Percentiles rank a stretch among this genome's conserved stretches.
Evolutionary conservation across 1,140 invertebrate genomes (phyloP).

Genomic region (Hyposmocoma kahamanoa): DNA sequence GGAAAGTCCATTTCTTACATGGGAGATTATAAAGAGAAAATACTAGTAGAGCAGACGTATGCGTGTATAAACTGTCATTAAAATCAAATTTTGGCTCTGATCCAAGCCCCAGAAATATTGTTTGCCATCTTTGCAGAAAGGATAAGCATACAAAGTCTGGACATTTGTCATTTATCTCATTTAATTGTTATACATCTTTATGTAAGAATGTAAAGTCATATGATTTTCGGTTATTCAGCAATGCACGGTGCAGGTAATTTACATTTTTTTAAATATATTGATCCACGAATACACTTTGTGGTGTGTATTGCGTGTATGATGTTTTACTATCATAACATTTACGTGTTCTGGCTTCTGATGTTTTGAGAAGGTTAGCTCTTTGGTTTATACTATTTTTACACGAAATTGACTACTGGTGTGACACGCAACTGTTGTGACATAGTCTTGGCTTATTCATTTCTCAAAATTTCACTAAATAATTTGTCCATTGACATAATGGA

Average conservation of each 20-base stretch:
- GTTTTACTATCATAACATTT: no score
- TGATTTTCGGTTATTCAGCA: no score
- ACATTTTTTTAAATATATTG: no score
- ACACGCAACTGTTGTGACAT: no score
- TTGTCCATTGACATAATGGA: conserved; percentile 40
- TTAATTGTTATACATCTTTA: conserved; percentile 21
- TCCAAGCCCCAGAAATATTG: conserved; percentile 61
- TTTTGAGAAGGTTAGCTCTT: no score
- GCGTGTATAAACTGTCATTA: conserved; percentile 65
- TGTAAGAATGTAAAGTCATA: no score
- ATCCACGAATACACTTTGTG: no score
- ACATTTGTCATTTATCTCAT: conserved; percentile 26
- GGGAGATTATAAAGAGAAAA: conserved; percentile 33
- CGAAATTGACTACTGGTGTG: no score
- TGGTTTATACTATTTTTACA: no score
- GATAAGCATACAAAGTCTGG: conserved; percentile 35
- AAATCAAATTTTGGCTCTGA: conserved; percentile 62
- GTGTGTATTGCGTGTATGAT: no score
- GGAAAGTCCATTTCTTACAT: conserved; percentile 15
- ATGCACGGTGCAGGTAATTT: no score
- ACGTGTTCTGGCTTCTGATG: no score
- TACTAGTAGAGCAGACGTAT: conserved; percentile 48
- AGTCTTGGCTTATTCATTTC: neutral
- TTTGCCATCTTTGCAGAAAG: conserved; percentile 56
- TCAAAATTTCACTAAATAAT: conserved; percentile 26